phyloP scores from a whole-genome alignment of 2,797 vertebrate species.

The Enteromius trimaculatus region DNA sequence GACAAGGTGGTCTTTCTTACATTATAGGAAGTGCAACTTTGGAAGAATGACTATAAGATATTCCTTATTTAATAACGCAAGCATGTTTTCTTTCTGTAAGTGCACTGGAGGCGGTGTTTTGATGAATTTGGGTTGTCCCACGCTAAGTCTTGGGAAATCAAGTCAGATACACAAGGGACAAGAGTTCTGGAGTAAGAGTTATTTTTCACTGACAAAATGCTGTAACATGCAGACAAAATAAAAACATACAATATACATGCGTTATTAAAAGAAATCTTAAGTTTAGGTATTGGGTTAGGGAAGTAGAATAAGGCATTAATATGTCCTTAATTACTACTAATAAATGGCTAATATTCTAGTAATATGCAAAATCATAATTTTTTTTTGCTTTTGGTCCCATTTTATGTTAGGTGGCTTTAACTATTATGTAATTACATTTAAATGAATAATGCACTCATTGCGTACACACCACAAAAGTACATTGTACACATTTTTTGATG shows the following conservation, averaged over 20 bases:
- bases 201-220: slow-evolving; percentile 11
- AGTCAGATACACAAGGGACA: slow-evolving; percentile 49
- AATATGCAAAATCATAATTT: too few relatives aligned
- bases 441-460: too few relatives aligned
- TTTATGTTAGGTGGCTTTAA: too few relatives aligned
- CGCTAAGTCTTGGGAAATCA: slow-evolving; percentile 68
- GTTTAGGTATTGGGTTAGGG: too few relatives aligned
- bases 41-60: slow-evolving; percentile 23
- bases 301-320: too few relatives aligned
- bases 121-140: slow-evolving; percentile 67
- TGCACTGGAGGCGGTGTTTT: slow-evolving; percentile 57
- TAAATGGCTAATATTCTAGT: too few relatives aligned
- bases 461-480: too few relatives aligned
- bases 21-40: slow-evolving; percentile 8
- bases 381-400: too few relatives aligned
- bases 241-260: background rate
- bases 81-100: slow-evolving; percentile 69
- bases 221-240: background rate
- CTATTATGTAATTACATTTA: too few relatives aligned
- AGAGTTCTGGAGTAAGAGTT: slow-evolving; percentile 23
- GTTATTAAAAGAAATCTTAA: background rate
- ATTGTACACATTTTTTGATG: too few relatives aligned
- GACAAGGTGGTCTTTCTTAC: slow-evolving; percentile 16
- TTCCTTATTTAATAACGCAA: slow-evolving; percentile 52
- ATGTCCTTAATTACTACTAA: too few relatives aligned